Conservation (phyloP, 2,797 vertebrate species). For the Gadopsis bispinosus region DNA sequence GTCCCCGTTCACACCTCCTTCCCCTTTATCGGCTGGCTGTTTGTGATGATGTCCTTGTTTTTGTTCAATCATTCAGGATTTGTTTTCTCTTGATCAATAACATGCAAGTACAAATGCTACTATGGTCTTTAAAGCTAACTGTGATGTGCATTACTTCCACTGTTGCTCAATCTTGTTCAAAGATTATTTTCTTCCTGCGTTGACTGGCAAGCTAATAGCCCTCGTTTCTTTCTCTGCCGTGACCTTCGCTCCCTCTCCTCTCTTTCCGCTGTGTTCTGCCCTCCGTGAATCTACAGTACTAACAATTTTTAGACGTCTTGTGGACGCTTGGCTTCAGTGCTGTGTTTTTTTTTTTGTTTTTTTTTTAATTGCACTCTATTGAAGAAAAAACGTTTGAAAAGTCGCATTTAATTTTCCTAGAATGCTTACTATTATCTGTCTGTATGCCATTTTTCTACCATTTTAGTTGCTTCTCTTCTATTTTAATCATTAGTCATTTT, state of each 20-base stretch:
- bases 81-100: slow-evolving; percentile 62
- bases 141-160: slow-evolving; percentile 90
- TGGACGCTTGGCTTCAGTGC: slow-evolving; percentile 95
- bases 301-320: slow-evolving; percentile 93
- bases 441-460: slow-evolving; percentile 86
- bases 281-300: slow-evolving; percentile 90
- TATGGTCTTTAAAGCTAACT: slow-evolving; percentile 83
- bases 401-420: slow-evolving; percentile 83
- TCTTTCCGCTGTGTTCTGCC: slow-evolving; percentile 79
- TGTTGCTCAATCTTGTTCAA: slow-evolving; percentile 74
- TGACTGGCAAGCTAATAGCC: slow-evolving; percentile 87
- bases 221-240: slow-evolving; percentile 84
- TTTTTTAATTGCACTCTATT: slow-evolving; percentile 92
- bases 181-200: slow-evolving; percentile 78
- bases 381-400: slow-evolving; percentile 76
- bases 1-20: slow-evolving; percentile 23
- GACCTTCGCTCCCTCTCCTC: slow-evolving; percentile 86
- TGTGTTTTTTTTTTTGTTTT: slow-evolving; percentile 88
- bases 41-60: slow-evolving; percentile 78
- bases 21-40: slow-evolving; percentile 65
- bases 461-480: slow-evolving; percentile 87
- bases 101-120: slow-evolving; percentile 79
- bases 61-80: slow-evolving; percentile 75
- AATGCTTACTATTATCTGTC: slow-evolving; percentile 80
- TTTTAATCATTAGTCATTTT: slow-evolving; percentile 88